A percentile compares a stretch with the other conserved stretches of the same genome.
Evolutionary conservation across 2,888 invertebrate genomes (phyloP).

Genomic region (Dicycla oo): DNA sequence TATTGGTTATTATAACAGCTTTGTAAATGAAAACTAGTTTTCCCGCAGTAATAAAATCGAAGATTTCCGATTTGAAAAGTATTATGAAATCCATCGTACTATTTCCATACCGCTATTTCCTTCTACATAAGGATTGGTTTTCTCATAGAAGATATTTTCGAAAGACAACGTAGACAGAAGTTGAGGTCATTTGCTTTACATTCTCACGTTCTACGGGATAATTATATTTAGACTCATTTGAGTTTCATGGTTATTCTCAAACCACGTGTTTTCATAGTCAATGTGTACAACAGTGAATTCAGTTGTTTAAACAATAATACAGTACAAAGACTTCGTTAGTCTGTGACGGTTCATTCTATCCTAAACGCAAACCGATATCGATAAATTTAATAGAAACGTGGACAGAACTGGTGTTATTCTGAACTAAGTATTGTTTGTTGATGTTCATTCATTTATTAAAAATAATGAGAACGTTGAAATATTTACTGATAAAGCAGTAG

Average conservation of each 20-base stretch:
- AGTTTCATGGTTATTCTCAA: conserved; percentile 21
- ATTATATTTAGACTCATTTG: not conserved
- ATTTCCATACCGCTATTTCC: not conserved
- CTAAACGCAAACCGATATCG: conserved; percentile 38
- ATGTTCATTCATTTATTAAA: not conserved
- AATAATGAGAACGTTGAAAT: conserved; percentile 21
- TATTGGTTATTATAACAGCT: not conserved
- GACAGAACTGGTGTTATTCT: conserved; percentile 17
- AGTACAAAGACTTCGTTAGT: conserved; percentile 70
- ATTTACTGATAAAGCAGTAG: conserved; percentile 29
- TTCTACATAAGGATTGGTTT: too few relatives aligned
- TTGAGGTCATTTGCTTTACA: not conserved
- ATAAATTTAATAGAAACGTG: conserved; percentile 24
- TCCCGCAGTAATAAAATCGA: not conserved
- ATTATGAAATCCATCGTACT: not conserved
- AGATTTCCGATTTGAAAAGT: not conserved
- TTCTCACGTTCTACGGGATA: not conserved
- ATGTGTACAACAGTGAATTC: conserved; percentile 35
- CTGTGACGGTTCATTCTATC: conserved; percentile 58
- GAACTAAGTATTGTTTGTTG: not conserved
- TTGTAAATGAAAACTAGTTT: conserved; percentile 1
- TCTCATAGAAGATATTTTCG: not conserved
- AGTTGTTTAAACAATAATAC: conserved; percentile 71
- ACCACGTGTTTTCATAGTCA: conserved; percentile 24
- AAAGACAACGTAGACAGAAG: not conserved